Evolutionary conservation across 2,797 vertebrate species (phyloP), one percentile per base, ranked within the genome.

Genomic region (Parambassis ranga): DNA sequence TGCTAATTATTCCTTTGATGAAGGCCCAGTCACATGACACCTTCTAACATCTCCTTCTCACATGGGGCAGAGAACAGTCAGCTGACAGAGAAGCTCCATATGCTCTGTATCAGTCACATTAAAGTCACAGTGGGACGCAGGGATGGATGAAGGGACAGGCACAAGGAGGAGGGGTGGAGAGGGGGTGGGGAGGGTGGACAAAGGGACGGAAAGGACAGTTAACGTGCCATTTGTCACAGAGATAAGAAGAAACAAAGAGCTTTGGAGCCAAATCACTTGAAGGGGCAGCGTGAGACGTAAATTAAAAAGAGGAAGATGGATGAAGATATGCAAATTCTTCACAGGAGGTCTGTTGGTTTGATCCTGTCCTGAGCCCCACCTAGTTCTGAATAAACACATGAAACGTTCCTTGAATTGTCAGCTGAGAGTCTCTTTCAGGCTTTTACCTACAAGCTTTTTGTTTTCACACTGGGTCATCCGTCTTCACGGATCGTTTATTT

Each of bases 71-170:
- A 48, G 43, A 59, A 11, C 4, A 58, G 66, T 72, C 58, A 19
- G 30, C 86, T 81, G 59, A 53, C 65, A 39, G 64, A 32, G 32
- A 53, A 36, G 53, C 71, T 62, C 77, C 63, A 59, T 64, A 83
- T 77, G 77, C 65, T 67, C 36, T 13, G 30, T 9, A 65, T 71
- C 56, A 70, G 60, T 74, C 74, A 39, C 65, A 57, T 52, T 39
- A 4, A 28, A 64, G 58, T 57, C 56, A 79, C 61, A 62, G 64
- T 33, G 47, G 77, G 75, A 72, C 10, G 47, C 39, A 47, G 23
- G 30, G 32, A 65, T 4, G 48, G 39, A 71, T 46, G 27, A 61
- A 57, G 42, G 47, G 19, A 64, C 32, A 47, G 42, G 63, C 59
- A 52, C 37, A 4, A 46, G 56, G 27, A 15, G 48, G 41, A 9